Percentiles rank a stretch among this genome's conserved stretches.
phyloP scores from a whole-genome alignment of 1,140 invertebrate genomes.

The Teleogryllus occipitalis region DNA sequence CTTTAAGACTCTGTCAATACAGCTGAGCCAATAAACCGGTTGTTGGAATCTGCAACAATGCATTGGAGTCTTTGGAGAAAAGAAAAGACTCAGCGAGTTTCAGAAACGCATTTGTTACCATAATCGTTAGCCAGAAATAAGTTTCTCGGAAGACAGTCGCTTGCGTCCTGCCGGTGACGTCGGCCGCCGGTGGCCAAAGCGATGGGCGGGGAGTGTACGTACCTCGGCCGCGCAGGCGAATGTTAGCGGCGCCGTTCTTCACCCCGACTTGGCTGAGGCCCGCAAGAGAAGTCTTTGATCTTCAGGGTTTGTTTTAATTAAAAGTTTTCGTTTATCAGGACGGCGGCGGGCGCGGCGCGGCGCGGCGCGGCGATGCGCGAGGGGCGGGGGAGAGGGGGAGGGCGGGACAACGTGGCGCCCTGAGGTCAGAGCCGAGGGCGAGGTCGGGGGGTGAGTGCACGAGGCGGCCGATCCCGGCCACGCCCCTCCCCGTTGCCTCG shows the following conservation, averaged over 20 bases:
- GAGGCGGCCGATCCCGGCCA: too few species aligned
- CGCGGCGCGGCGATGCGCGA: background rate
- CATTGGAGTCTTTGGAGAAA: too few species aligned
- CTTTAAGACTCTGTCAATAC: too few species aligned
- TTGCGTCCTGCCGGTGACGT: background rate
- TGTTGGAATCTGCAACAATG: too few species aligned
- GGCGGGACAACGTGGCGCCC: background rate
- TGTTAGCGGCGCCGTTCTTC: slow-evolving; percentile 8
- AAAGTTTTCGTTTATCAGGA: slow-evolving; percentile 16
- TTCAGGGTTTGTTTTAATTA: slow-evolving; percentile 18
- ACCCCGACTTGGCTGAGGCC: slow-evolving; percentile 9
- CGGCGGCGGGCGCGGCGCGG: background rate
- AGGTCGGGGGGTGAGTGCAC: too few species aligned
- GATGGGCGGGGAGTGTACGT: background rate
- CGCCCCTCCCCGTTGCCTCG: background rate
- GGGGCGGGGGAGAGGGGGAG: background rate
- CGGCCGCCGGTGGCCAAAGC: too few species aligned
- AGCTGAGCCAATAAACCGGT: too few species aligned
- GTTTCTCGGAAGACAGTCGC: too few species aligned
- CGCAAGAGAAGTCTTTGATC: slow-evolving; percentile 17
- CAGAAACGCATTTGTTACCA: too few species aligned
- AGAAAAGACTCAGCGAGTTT: too few species aligned
- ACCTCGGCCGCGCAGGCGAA: background rate
- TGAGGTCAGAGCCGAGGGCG: background rate
- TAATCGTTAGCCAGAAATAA: too few species aligned